A percentile compares a stretch with the other conserved stretches of the same genome.
These are phyloP conservation scores for Tangara arthus DNA, from an alignment of 2,797 vertebrate species.

Conservation along the genomic window DNA sequence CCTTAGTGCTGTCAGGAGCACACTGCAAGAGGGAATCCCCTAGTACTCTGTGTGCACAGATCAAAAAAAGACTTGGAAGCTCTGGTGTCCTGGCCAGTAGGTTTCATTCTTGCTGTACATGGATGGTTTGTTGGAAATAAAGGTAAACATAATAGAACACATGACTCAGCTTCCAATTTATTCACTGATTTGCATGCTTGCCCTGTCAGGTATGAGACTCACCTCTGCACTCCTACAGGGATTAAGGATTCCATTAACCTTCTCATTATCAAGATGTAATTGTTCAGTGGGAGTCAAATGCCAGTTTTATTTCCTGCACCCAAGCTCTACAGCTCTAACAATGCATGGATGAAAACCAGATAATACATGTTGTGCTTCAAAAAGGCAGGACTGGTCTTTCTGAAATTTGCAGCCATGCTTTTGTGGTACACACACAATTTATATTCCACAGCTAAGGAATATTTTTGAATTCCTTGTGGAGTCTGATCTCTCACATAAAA, in stretches of 20 bases:
- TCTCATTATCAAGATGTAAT: neutral
- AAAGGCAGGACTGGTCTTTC: neutral
- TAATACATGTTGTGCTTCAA: neutral
- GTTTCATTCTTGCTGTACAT: neutral
- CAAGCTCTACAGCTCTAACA: neutral
- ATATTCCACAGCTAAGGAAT: neutral
- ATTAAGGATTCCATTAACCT: neutral
- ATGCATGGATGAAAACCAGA: neutral
- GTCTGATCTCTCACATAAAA: conserved; percentile 10
- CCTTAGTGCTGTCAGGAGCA: neutral
- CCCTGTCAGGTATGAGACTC: neutral
- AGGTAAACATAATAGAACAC: neutral
- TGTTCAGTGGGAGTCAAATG: neutral
- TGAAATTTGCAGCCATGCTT: neutral
- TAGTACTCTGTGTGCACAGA: neutral
- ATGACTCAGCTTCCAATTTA: neutral
- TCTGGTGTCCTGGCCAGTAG: neutral
- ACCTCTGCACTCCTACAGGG: neutral
- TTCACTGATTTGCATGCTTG: neutral
- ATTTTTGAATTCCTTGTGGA: neutral
- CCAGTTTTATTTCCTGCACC: neutral
- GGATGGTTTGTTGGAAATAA: neutral
- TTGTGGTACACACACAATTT: neutral
- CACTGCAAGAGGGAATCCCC: neutral
- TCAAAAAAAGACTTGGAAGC: neutral